These are phyloP conservation scores for Pavo muticus DNA, from an alignment of 2,113 vertebrate species.

Conservation along the genomic window DNA sequence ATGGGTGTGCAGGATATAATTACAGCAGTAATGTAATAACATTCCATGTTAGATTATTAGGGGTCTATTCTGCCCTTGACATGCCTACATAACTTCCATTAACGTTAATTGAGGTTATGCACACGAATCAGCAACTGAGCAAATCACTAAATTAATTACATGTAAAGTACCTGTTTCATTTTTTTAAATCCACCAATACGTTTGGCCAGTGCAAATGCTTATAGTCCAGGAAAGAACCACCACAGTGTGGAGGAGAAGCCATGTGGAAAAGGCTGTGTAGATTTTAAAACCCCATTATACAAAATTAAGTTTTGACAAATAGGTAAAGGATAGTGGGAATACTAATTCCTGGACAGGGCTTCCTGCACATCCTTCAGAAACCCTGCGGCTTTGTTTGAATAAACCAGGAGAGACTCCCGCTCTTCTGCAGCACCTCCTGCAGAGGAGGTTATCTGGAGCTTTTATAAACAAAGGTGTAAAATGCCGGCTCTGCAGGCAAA, in stretches of 20 bases:
- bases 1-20: constrained; percentile 66
- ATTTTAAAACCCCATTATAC: constrained; percentile 13
- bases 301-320: constrained; percentile 43
- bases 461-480: constrained; percentile 48
- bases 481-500: constrained; percentile 10
- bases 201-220: not conserved
- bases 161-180: constrained; percentile 62
- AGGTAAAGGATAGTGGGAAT: not conserved
- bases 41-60: constrained; percentile 70
- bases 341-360: not conserved
- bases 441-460: constrained; percentile 17
- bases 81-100: constrained; percentile 66
- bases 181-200: not conserved
- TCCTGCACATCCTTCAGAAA: constrained; percentile 1
- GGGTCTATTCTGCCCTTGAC: constrained; percentile 63
- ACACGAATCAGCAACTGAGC: constrained; percentile 58
- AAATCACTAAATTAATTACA: constrained; percentile 75
- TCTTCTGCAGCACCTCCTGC: constrained; percentile 16
- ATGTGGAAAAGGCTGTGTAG: not conserved
- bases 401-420: not conserved
- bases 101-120: constrained; percentile 70
- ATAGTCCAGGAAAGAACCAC: not conserved
- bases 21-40: constrained; percentile 68
- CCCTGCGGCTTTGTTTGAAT: not conserved
- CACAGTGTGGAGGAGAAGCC: not conserved